Evolutionary conservation across 1,140 invertebrate genomes (phyloP), one percentile per base, ranked within the genome.

Genomic region (Macrobrachium nipponense): DNA sequence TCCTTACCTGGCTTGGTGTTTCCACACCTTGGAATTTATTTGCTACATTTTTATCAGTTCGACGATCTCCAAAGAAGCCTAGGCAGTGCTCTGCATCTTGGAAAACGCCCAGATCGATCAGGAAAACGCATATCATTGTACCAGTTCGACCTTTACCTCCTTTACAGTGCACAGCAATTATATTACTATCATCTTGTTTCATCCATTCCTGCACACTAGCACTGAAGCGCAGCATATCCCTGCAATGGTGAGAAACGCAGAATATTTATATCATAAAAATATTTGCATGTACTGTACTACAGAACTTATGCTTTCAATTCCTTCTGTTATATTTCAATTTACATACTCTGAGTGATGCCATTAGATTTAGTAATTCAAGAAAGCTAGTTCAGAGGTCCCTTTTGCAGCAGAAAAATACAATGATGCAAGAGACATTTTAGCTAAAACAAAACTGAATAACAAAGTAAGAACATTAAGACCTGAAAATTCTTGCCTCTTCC

Each of bases 151-250:
- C 93, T 89, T 94, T 94, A 5, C 94, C 94, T 27, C 94, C 94
- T 90, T 94, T 94, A 89, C 94, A 94, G 89, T 94, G 94, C 51
- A 94, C 93, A 17, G 93, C 94, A 62, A 94, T 93, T 2, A 94
- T 91, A 89, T 94, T 93, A 20, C 89, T 66, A 7, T 91, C 91
- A 89, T 94, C 91, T 14, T 90, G 89, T 20, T 90, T 89, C 89
- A 94, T 91, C 91, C 93, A 94, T 43, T 91, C 90, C 44, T 91
- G 90, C 14, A 92, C 93, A 90, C 91, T 91, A 61, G 91, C 89
- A 66, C 91, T 91, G 90, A 93, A 93, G 23, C 91, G 89, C 58
- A 93, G 80, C 91, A 93, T 92, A 51, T 93, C 92, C 61, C 93
- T 93, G 88, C 14, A 18, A 76, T 36, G 20, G 18, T 58, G 23